These are phyloP conservation scores for Penelope pileata DNA, from an alignment of 2,113 vertebrate genomes.

Conservation along the genomic window DNA sequence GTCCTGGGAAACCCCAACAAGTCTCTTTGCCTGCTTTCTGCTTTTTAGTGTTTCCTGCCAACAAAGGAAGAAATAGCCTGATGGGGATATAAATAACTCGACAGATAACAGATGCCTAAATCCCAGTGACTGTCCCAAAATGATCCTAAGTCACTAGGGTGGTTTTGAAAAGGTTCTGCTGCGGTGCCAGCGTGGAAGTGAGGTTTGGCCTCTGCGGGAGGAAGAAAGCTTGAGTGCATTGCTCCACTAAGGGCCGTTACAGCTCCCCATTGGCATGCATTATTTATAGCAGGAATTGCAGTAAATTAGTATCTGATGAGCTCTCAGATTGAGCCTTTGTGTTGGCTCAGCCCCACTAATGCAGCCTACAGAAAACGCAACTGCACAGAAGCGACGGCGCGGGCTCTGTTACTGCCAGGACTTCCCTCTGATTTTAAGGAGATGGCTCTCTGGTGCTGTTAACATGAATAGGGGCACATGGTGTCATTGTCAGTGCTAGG, in stretches of 20 bases:
- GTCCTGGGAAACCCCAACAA: neutral
- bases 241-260: slow-evolving; percentile 1
- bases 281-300: slow-evolving; percentile 63
- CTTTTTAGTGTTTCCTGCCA: neutral
- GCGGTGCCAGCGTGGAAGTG: neutral
- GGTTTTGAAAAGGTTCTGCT: neutral
- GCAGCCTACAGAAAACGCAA: neutral
- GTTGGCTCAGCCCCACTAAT: neutral
- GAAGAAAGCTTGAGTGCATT: slow-evolving; percentile 49
- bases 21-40: neutral
- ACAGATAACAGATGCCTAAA: neutral
- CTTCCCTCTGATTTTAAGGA: neutral
- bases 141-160: neutral
- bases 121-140: neutral
- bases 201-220: slow-evolving; percentile 2
- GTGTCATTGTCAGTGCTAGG: neutral
- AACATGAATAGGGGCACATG: neutral
- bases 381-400: neutral
- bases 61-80: neutral
- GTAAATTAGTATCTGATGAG: slow-evolving; percentile 58
- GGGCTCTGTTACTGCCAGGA: neutral
- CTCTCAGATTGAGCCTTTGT: neutral
- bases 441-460: neutral
- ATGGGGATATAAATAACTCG: neutral
- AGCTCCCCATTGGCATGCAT: slow-evolving; percentile 50